Conservation (phyloP, 2,797 vertebrate species). For the Falco berigora region DNA sequence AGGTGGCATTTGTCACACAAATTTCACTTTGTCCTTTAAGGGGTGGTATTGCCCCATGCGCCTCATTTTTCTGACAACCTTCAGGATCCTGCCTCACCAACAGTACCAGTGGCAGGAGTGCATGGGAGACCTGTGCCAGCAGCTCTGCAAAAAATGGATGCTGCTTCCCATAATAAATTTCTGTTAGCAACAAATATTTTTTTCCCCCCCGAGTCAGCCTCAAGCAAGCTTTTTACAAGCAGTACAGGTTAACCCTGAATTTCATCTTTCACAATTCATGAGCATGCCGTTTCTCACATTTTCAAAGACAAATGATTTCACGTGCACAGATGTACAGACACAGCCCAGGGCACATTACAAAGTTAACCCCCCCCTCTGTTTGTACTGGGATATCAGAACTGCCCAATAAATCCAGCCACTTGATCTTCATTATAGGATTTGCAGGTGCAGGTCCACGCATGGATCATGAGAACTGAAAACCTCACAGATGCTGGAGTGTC, state of each 20-base stretch:
- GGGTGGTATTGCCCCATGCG: neutral
- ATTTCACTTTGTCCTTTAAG: neutral
- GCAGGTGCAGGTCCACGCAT: neutral
- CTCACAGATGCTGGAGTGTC: neutral
- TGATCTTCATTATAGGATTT: neutral
- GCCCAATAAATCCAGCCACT: neutral
- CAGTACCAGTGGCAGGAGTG: neutral
- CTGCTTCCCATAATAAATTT: neutral
- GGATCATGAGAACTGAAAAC: neutral
- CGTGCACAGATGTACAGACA: fast-evolving
- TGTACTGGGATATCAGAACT: neutral
- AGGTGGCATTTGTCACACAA: neutral
- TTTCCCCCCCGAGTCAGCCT: neutral
- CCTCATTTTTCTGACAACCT: neutral
- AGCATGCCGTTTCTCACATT: fast-evolving
- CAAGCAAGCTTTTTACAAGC: neutral
- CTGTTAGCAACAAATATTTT: neutral
- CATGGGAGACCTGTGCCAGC: neutral
- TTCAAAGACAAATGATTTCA: neutral
- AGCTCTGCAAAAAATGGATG: neutral
- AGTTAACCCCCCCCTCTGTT: neutral
- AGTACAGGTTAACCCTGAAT: neutral
- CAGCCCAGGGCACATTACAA: neutral
- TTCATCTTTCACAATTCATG: neutral
- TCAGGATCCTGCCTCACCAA: neutral